Base-by-base conservation (phyloP, 1,140 invertebrate species). In the Nasonia longicornis region DNA sequence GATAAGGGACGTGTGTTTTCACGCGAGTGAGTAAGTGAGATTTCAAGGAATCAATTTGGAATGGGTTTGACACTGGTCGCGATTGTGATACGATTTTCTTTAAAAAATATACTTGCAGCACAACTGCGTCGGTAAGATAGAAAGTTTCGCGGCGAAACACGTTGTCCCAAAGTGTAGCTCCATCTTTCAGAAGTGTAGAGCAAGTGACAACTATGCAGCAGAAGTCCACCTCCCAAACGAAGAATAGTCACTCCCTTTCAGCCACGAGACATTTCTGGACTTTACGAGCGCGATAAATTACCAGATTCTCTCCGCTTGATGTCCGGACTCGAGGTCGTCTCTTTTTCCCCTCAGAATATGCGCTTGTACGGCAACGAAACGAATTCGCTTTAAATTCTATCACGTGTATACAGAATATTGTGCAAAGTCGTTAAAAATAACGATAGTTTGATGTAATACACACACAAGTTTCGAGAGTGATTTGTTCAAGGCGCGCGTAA, bases 221-320 rank as follows among this genome's bases (percentile, higher is more conserved):
- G 52, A 3, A 35, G 31, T n/a, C 16, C 52, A 58, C 20, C 16
- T n/a, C 52, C 20, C 20, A 58, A 58, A 58, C 20, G 52, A 58
- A 58, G 52, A 58, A 58, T 58, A 58, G 52, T 58, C 52, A 6
- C 20, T 20, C 16, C 16, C 52, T 58, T 6, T 20, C 3, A 58
- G 4, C 52, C 52, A n/a, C 20, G 66, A 67, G 66, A 67, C 29
- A 67, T 67, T 67, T 67, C 22, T 67, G 29, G 29, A 71, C 29
- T 71, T 71, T 45, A 71, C 69, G 29, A 42, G 35, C 35, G 38
- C 69, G 8, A 71, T 71, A 71, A 71, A 71, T 71, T 71, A 58
- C 20, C 16, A 58, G 52, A 58, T 58, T 58, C 52, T 58, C 52
- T 58, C 20, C 52, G 52, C 52, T 58, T 16, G 52, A 58, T 58